Evolutionary conservation across 2,888 invertebrate species (phyloP), one percentile per base, ranked within the genome.

Genomic region (Synergus japonicus): DNA sequence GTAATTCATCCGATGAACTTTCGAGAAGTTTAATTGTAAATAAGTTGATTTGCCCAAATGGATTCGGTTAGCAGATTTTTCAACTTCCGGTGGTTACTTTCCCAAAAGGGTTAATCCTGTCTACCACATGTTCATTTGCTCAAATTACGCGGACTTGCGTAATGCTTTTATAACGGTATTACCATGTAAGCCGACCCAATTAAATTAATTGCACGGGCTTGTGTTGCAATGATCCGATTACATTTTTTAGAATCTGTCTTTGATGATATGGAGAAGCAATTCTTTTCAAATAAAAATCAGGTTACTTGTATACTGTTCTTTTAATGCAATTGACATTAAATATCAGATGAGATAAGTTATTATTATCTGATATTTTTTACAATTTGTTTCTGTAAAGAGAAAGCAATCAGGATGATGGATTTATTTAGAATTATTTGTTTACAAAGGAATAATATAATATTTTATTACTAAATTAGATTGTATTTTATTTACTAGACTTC

Each of bases 41-140:
- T 1, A 22, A 41, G 41, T 43, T 41, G 65, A 65, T n/a, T 43
- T 60, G 60, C 60, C 22, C 22, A 22, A 22, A 22, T 22, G 22
- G 22, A 22, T 22, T 22, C 10, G 60, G 9, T 67, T 18, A 44
- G 44, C 43, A 18, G 44, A 44, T 67, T 67, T 67, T 67, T 65
- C 65, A 65, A 65, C 43, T 65, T 65, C n/a, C 22, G 60, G 10
- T 60, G n/a, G 65, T 65, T 65, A 65, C 29, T 65, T 65, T 65
- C 37, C n/a, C 37, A 65, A 65, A 41, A 65, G 29, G 37, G 65
- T 43, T 65, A 65, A 65, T 65, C 65, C 65, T 41, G 65, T n/a
- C 10, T 15, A 43, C n/a, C 37, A 65, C 22, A 18, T 7, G 22
- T 60, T 15, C 41, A 65, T 65, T 65, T 65, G 37, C 41, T 65